phyloP scores from a whole-genome alignment of 92 coral and sea anemone genomes.

The Scolanthus callimorphus region DNA sequence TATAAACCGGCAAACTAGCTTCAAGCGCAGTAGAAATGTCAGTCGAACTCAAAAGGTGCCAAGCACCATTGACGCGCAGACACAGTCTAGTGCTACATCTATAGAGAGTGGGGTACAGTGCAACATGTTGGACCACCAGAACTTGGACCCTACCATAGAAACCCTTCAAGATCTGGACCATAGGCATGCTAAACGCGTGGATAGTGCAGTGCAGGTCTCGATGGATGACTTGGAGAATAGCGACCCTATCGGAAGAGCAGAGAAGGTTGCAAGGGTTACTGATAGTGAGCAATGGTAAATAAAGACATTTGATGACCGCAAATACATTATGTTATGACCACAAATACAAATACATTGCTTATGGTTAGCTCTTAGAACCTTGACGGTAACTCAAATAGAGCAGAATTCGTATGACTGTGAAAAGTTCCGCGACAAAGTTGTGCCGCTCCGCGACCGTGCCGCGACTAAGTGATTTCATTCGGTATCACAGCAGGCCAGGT shows the following conservation, averaged over 20 bases:
- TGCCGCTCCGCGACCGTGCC: too few relatives aligned
- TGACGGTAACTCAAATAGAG: too few relatives aligned
- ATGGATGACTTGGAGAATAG: slow-evolving; percentile 1
- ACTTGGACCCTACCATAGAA: background rate
- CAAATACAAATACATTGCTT: too few relatives aligned
- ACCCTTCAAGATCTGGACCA: background rate
- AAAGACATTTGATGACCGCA: too few relatives aligned
- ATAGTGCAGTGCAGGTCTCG: slow-evolving; percentile 45
- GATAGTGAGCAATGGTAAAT: background rate
- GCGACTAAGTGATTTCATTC: too few relatives aligned
- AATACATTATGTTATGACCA: too few relatives aligned
- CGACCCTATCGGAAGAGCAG: background rate
- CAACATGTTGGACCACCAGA: slow-evolving; percentile 8
- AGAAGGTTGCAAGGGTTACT: slow-evolving; percentile 14
- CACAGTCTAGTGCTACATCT: background rate
- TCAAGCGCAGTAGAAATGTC: background rate
- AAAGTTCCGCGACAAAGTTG: too few relatives aligned
- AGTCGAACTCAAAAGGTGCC: background rate
- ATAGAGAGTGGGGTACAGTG: slow-evolving; percentile 32
- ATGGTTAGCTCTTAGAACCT: too few relatives aligned
- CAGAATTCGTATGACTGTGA: too few relatives aligned
- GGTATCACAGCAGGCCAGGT: too few relatives aligned
- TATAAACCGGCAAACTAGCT: background rate
- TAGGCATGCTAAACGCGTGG: slow-evolving; percentile 10
- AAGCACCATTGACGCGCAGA: background rate